These are phyloP conservation scores for Yponomeuta malinellus DNA, from an alignment of 2,888 invertebrate species.

Conservation along the genomic window DNA sequence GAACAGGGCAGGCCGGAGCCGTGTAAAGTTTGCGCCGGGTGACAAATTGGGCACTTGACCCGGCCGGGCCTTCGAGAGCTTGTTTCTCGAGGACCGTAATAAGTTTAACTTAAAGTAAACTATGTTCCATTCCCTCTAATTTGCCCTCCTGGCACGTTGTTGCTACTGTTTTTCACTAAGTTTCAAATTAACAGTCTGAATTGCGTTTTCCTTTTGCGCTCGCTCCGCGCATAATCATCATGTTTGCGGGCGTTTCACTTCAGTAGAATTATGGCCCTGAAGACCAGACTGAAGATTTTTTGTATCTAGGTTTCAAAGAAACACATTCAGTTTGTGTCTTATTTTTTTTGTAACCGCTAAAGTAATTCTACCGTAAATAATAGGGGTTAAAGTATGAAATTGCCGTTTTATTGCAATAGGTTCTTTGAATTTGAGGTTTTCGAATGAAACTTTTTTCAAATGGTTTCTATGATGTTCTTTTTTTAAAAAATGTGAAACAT, in stretches of 20 bases:
- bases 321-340: no score
- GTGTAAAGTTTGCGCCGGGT: conserved; percentile 70
- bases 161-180: conserved; percentile 42
- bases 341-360: no score
- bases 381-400: no score
- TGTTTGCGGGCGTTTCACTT: background rate
- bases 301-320: no score
- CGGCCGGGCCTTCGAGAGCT: conserved; percentile 64
- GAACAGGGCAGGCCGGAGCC: conserved; percentile 63
- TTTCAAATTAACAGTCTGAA: conserved; percentile 15
- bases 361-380: no score
- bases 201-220: conserved; percentile 8
- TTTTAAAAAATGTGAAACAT: no score
- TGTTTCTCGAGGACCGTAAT: conserved; percentile 73
- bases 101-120: conserved; percentile 76
- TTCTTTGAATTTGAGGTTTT: no score
- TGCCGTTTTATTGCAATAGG: no score
- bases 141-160: conserved; percentile 51
- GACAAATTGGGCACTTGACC: conserved; percentile 77
- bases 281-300: background rate
- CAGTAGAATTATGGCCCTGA: background rate
- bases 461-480: no score
- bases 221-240: background rate
- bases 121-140: conserved; percentile 74
- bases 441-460: no score